Base-by-base conservation (phyloP, 2,888 invertebrate genomes). In the Tenthredo notha region DNA sequence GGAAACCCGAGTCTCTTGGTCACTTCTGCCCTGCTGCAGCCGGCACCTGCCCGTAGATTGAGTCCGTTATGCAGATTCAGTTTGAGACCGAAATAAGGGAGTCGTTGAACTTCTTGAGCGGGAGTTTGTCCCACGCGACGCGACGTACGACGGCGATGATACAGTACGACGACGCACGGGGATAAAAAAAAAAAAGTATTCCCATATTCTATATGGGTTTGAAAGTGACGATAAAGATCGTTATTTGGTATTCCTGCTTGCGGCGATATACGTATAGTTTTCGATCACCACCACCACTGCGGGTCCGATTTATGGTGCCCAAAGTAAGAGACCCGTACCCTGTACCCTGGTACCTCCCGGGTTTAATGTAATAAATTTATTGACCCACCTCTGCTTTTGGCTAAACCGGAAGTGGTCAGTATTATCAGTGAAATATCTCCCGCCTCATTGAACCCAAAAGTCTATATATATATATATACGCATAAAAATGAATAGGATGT, bases 41-140 rank as follows among this genome's bases (percentile, higher is more conserved):
- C 25, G 67, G 83, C 83, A 83, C 83, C 83, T 67, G 67, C 67
- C 67, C 70, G 37, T 65, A 25, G 61, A 25, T 83, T 67, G 47
- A 83, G 40, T 83, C 67, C 83, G 83, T 83, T 83, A 83, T 83
- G 83, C 83, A 83, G 83, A 83, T 83, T 70, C 37, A 9, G 70
- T 83, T 47, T 10, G 29, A 47, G 29, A 33, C 29, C 50, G 70
- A 70, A 83, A 50, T 70, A 70, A 47, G 70, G 83, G 50, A 83
- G 83, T 83, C 83, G 70, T 67, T 70, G 83, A 83, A 65, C 83
- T 70, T 83, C 80, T 7, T 29, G 18, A 67, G 67, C 67, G 33
- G 29, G 67, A 67, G 74, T 74, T 74, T 74, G 74, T 74, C 74
- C 74, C 74, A 74, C 54, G 77, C 54, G 77, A 77, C 54, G 50